Percentiles rank a stretch among this genome's conserved stretches.
Conservation (phyloP, 2,797 vertebrate genomes). For the Apodemus agrarius region DNA sequence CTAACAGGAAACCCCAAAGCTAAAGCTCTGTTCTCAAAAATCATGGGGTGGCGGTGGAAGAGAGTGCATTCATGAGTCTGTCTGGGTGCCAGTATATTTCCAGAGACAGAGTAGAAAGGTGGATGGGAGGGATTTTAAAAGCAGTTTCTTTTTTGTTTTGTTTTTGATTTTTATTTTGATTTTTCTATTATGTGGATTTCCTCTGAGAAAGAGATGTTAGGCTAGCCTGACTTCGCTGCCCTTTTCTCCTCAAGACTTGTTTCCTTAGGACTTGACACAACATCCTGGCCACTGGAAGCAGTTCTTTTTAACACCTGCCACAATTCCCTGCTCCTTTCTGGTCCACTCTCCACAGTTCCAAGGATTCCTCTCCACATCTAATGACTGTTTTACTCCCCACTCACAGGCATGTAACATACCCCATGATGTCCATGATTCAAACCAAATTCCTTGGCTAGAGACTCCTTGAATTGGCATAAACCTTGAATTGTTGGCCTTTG, state of each 20-base stretch:
- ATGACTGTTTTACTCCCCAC: not conserved
- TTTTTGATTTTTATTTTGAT: too few species aligned
- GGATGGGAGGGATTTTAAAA: not conserved
- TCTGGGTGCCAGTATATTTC: not conserved
- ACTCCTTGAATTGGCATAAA: not conserved
- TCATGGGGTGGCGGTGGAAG: not conserved
- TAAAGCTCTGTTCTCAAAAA: not conserved
- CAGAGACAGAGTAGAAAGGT: not conserved
- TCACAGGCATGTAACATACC: not conserved
- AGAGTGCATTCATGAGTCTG: not conserved
- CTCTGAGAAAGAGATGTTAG: not conserved
- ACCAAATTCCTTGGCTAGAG: not conserved
- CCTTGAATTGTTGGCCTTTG: slow-evolving; percentile 36
- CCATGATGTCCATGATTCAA: not conserved
- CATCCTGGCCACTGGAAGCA: not conserved
- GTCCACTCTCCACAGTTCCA: not conserved
- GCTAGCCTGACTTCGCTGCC: not conserved
- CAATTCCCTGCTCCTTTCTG: not conserved
- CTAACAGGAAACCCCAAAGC: not conserved
- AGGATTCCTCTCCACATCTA: not conserved
- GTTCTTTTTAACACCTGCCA: not conserved
- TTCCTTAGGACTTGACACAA: not conserved
- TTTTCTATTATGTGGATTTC: not conserved
- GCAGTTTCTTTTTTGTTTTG: not conserved
- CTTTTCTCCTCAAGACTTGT: not conserved